Evolutionary conservation across 2,797 vertebrate species (phyloP).

Genomic region (Anas acuta): DNA sequence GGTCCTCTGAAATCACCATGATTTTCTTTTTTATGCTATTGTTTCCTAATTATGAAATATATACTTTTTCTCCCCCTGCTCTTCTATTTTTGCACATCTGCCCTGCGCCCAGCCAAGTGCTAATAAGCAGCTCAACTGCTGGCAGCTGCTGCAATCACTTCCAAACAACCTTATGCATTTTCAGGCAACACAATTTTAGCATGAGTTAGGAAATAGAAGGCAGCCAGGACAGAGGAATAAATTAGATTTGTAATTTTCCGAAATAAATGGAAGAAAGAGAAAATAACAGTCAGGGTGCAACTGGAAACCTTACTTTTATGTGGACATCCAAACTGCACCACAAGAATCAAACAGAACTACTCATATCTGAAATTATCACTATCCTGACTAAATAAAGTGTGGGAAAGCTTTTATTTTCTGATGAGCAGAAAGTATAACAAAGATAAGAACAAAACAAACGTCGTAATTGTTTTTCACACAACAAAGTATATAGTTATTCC

Average conservation of each 20-base stretch:
- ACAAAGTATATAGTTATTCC: neutral
- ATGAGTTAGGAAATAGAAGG: neutral
- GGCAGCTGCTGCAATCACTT: neutral
- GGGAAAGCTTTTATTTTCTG: neutral
- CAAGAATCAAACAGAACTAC: neutral
- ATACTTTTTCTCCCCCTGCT: neutral
- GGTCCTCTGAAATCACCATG: neutral
- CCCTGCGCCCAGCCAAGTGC: neutral
- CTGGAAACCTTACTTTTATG: rapidly evolving
- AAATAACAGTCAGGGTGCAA: neutral
- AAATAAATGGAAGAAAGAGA: neutral
- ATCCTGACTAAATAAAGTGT: no score
- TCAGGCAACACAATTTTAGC: neutral
- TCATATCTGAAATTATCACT: neutral
- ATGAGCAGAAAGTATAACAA: neutral
- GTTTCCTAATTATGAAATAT: neutral
- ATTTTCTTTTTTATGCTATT: neutral
- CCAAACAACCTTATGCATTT: neutral
- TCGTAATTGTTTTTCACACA: neutral
- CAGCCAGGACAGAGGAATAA: neutral
- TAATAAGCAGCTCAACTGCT: neutral
- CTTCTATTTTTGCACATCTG: neutral
- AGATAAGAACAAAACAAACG: neutral
- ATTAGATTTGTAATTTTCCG: neutral
- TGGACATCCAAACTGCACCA: neutral